These are phyloP conservation scores for Congeria kusceri DNA, from an alignment of 2,888 invertebrate species.

Conservation along the genomic window DNA sequence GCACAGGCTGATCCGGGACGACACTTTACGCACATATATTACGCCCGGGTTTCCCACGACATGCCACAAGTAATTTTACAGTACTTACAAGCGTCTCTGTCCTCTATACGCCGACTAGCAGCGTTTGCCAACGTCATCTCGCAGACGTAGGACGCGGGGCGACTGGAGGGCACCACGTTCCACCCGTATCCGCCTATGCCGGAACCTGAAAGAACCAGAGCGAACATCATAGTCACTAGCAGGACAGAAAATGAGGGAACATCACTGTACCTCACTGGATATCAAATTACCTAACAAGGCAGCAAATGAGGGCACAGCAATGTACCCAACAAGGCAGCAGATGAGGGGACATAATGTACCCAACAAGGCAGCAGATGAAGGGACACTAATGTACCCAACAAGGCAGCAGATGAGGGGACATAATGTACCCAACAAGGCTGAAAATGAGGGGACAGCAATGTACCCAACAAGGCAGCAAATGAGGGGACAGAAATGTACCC, in stretches of 20 bases:
- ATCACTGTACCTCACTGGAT: no score
- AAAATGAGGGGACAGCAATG: no score
- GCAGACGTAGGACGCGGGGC: constrained; percentile 53
- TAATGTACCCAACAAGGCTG: background rate
- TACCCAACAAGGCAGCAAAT: no score
- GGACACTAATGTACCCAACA: no score
- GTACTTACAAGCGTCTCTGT: constrained; percentile 48
- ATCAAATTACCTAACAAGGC: background rate
- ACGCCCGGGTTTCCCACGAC: no score
- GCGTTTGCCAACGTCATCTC: constrained; percentile 38
- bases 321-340: background rate
- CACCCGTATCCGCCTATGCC: constrained; percentile 43
- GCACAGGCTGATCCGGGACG: no score
- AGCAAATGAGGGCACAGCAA: background rate
- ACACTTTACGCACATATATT: no score
- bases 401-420: background rate
- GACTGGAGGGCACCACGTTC: constrained; percentile 54
- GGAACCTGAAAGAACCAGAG: background rate
- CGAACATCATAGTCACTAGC: background rate
- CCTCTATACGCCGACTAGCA: constrained; percentile 19
- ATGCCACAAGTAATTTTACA: no score
- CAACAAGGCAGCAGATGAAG: background rate
- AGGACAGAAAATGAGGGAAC: no score
- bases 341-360: background rate
- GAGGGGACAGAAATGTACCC: no score